Percentiles rank a stretch among this genome's conserved stretches.
Conservation (phyloP, 2,113 vertebrate species). For the Anguilla rostrata region DNA sequence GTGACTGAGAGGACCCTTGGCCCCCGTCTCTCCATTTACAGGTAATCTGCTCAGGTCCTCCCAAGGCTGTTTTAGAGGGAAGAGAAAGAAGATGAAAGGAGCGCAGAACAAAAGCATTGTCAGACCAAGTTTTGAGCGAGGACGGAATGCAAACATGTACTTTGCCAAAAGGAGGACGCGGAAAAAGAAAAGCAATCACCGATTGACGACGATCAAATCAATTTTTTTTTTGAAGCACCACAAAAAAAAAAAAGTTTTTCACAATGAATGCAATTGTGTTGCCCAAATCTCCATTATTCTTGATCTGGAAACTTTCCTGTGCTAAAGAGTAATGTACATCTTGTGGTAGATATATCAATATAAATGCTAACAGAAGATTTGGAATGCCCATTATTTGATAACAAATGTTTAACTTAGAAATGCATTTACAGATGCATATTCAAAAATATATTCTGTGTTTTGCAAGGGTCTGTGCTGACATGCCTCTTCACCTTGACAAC, state of each 20-base stretch:
- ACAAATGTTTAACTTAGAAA: no score
- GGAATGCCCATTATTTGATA: no score
- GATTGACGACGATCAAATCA: not conserved
- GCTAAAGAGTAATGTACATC: not conserved
- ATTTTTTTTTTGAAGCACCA: not conserved
- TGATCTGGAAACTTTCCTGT: not conserved
- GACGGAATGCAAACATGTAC: conserved; percentile 54
- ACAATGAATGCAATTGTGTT: not conserved
- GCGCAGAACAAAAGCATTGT: conserved; percentile 45
- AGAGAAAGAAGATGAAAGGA: conserved; percentile 45
- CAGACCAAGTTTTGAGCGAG: conserved; percentile 48
- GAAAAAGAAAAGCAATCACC: not conserved
- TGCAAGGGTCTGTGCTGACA: not conserved
- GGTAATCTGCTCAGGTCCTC: conserved; percentile 49
- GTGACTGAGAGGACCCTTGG: conserved; percentile 49
- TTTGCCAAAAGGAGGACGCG: conserved; percentile 40
- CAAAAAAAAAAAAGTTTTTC: not conserved
- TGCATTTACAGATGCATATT: not conserved
- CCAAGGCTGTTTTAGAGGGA: conserved; percentile 41
- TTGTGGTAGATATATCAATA: not conserved
- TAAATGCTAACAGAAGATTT: not conserved
- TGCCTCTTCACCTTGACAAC: not conserved
- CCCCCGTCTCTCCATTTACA: conserved; percentile 56
- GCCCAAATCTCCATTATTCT: not conserved
- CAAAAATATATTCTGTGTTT: not conserved